These are phyloP conservation scores for Saccostrea cuccullata DNA, from an alignment of 1,140 invertebrate genomes.

Conservation along the genomic window DNA sequence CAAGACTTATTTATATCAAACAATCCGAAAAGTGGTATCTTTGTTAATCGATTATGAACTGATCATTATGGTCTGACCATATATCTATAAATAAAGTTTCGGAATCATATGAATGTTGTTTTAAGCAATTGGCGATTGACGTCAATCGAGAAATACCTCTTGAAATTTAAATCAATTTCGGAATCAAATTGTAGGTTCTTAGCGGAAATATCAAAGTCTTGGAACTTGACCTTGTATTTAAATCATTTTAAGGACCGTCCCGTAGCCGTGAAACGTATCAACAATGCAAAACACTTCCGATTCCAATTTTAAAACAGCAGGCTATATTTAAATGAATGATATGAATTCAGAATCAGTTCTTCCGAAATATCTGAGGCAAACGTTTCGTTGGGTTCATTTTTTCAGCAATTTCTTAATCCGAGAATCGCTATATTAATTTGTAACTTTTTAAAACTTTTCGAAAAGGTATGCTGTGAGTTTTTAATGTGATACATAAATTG, in stretches of 20 bases:
- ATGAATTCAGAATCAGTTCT: background rate
- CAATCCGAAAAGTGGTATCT: background rate
- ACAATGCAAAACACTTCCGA: slow-evolving; percentile 20
- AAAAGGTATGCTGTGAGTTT: background rate
- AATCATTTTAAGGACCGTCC: slow-evolving; percentile 28
- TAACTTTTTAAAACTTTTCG: background rate
- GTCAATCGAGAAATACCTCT: background rate
- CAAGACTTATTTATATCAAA: background rate
- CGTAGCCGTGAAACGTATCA: slow-evolving; percentile 9
- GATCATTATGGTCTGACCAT: background rate
- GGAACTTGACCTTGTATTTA: slow-evolving; percentile 33
- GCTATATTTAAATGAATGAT: slow-evolving; percentile 18
- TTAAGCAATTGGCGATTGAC: background rate
- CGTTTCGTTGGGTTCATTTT: background rate
- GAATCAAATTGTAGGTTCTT: background rate
- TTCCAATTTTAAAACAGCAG: slow-evolving; percentile 20
- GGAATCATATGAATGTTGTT: slow-evolving; percentile 18
- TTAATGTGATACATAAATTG: background rate
- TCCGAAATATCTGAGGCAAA: background rate
- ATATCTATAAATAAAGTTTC: background rate
- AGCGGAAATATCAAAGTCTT: slow-evolving; percentile 18
- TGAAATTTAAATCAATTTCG: slow-evolving; percentile 16
- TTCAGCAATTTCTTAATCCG: background rate
- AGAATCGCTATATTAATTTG: background rate
- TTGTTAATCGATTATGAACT: background rate